These are phyloP conservation scores for Glossophaga mutica DNA, from an alignment of 2,797 vertebrate species.

Conservation along the genomic window DNA sequence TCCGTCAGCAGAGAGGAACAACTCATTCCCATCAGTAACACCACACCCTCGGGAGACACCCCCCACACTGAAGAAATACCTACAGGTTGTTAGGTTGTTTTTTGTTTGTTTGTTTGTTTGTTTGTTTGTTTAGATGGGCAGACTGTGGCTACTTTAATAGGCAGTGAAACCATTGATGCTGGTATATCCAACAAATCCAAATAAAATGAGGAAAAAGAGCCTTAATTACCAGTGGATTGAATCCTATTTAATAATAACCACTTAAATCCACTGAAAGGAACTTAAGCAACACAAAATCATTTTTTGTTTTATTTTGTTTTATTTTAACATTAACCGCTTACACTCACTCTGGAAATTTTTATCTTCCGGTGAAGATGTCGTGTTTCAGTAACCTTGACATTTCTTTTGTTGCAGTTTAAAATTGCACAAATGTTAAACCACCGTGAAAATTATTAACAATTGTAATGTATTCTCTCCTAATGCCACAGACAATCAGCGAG, in stretches of 20 bases:
- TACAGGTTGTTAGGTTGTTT: not conserved
- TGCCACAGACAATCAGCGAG: not conserved
- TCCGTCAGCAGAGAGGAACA: conserved; percentile 42
- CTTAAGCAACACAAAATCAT: not conserved
- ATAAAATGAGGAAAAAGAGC: conserved; percentile 1
- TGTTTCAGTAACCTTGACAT: conserved; percentile 10
- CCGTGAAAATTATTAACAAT: conserved; percentile 44
- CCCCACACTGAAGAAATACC: not conserved
- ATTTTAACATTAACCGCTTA: not conserved
- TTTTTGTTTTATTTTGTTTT: not conserved
- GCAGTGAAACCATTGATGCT: not conserved
- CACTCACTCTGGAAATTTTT: not conserved
- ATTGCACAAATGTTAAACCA: not conserved
- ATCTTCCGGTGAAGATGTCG: not conserved
- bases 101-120: not conserved
- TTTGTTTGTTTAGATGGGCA: not conserved
- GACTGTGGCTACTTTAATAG: not conserved
- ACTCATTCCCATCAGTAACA: not conserved
- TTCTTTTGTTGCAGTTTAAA: conserved; percentile 23
- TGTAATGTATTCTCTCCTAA: conserved; percentile 8
- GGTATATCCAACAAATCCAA: not conserved
- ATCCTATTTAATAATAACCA: not conserved
- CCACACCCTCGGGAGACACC: conserved; percentile 37
- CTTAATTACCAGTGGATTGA: not conserved
- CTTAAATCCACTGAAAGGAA: not conserved